Evolutionary conservation across 2,113 vertebrate genomes (phyloP).

Genomic region (Cottus gobio): DNA sequence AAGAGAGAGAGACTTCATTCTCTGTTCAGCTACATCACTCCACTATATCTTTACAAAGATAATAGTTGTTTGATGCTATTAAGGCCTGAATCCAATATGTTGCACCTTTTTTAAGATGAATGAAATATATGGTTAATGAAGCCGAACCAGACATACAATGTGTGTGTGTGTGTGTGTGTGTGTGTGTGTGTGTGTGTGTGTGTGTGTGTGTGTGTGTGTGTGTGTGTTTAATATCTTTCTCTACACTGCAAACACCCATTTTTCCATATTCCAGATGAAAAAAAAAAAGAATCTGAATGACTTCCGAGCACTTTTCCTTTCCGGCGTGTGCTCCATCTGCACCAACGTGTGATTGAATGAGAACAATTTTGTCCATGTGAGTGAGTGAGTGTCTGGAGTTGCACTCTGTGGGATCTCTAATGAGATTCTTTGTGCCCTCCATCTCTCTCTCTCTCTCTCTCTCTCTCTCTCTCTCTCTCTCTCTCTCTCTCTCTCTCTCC

Average conservation of each 20-base stretch:
- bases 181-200: no score
- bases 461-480: constrained; percentile 34
- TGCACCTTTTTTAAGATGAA: constrained; percentile 5
- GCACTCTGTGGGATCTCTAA: constrained; percentile 72
- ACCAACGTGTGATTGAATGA: constrained; percentile 37
- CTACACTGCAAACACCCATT: not conserved
- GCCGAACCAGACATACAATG: not conserved
- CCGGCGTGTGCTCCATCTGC: not conserved
- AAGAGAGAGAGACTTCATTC: no score
- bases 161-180: not conserved
- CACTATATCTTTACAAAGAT: not conserved
- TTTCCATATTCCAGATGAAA: not conserved
- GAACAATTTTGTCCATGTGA: constrained; percentile 51
- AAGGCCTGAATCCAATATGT: not conserved
- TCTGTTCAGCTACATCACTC: no score
- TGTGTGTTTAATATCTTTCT: not conserved
- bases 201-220: no score
- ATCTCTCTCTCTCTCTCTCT: constrained; percentile 45
- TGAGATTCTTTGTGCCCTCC: constrained; percentile 70
- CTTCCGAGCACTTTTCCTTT: constrained; percentile 1
- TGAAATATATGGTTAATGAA: not conserved
- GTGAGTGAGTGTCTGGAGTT: constrained; percentile 55
- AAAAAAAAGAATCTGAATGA: not conserved
- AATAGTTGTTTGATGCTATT: not conserved
- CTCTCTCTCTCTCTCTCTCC: constrained; percentile 45